These are phyloP conservation scores for Melieria omissa DNA, from an alignment of 2,888 invertebrate species.

Conservation along the genomic window DNA sequence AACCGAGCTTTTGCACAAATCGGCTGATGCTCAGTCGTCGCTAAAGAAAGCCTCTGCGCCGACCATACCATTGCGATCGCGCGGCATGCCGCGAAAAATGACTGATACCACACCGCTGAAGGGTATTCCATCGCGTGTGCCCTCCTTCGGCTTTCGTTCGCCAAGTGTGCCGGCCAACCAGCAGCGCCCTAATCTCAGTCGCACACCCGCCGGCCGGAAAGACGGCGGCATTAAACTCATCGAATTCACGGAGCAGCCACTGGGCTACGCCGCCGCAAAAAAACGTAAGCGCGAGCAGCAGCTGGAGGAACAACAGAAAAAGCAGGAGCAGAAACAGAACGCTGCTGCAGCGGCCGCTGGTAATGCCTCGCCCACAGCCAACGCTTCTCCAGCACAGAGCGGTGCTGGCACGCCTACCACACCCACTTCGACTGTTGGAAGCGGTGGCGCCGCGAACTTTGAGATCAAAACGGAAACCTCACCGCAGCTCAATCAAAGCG, in stretches of 20 bases:
- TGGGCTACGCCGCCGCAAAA: constrained; percentile 85
- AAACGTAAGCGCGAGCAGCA: constrained; percentile 86
- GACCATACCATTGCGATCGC: constrained; percentile 86
- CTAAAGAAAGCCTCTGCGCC: constrained; percentile 89
- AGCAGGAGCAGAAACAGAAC: constrained; percentile 69
- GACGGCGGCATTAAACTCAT: constrained; percentile 94
- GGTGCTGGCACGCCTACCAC: constrained; percentile 57
- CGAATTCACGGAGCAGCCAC: constrained; percentile 92
- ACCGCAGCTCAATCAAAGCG: constrained; percentile 45
- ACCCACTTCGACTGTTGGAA: constrained; percentile 51
- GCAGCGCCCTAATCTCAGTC: constrained; percentile 69
- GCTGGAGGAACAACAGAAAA: constrained; percentile 75
- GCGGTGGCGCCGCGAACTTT: constrained; percentile 49
- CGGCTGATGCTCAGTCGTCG: constrained; percentile 88
- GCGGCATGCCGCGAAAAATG: constrained; percentile 95
- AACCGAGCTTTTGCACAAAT: constrained; percentile 90
- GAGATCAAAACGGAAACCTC: constrained; percentile 57
- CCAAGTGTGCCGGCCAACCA: constrained; percentile 65
- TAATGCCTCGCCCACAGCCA: constrained; percentile 53
- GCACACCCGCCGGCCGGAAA: constrained; percentile 77
- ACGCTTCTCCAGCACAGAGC: constrained; percentile 46
- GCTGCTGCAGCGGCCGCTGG: constrained; percentile 64
- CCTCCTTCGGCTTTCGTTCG: constrained; percentile 74
- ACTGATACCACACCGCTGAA: constrained; percentile 94
- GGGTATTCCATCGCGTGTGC: constrained; percentile 87